Percentiles rank a stretch among this genome's conserved stretches.
These are phyloP conservation scores for Clunio marinus DNA, from an alignment of 2,888 invertebrate species.

Conservation along the genomic window DNA sequence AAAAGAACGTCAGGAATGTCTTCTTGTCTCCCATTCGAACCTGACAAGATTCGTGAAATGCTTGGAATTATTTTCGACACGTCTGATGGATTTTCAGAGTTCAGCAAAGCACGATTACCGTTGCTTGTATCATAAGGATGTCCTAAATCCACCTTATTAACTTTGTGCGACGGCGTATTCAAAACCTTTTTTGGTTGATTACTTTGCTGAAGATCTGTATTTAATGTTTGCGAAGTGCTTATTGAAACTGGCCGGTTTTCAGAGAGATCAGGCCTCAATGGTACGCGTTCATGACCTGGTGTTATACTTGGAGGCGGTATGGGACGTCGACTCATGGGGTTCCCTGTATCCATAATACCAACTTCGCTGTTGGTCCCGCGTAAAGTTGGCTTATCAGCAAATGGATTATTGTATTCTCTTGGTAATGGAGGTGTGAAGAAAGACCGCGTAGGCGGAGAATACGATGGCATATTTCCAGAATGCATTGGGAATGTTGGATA, in stretches of 20 bases:
- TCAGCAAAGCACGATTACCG: slow-evolving; percentile 52
- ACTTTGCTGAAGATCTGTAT: slow-evolving; percentile 38
- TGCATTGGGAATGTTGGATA: slow-evolving; percentile 57
- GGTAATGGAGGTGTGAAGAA: slow-evolving; percentile 80
- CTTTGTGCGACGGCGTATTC: slow-evolving; percentile 70
- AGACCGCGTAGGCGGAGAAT: slow-evolving; percentile 74
- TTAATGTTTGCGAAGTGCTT: slow-evolving; percentile 40
- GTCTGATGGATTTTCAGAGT: slow-evolving; percentile 48
- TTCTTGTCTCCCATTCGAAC: slow-evolving; percentile 78
- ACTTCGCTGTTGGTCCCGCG: slow-evolving; percentile 64
- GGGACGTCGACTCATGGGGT: slow-evolving; percentile 67
- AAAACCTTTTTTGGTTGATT: slow-evolving; percentile 60
- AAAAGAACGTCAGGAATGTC: slow-evolving; percentile 74
- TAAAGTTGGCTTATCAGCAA: slow-evolving; percentile 83
- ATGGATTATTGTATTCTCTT: slow-evolving; percentile 78
- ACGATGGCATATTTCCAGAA: slow-evolving; percentile 70
- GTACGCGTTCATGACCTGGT: slow-evolving; percentile 77
- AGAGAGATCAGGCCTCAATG: slow-evolving; percentile 61
- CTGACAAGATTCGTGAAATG: slow-evolving; percentile 78
- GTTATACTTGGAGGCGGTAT: slow-evolving; percentile 79
- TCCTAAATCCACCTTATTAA: slow-evolving; percentile 44
- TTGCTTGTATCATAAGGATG: slow-evolving; percentile 40
- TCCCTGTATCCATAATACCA: slow-evolving; percentile 42
- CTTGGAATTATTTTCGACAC: slow-evolving; percentile 60
- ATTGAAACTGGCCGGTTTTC: slow-evolving; percentile 36